Evolutionary conservation across 2,113 vertebrate species (phyloP), one percentile per base, ranked within the genome.

Genomic region (Cinclus mexicanus): DNA sequence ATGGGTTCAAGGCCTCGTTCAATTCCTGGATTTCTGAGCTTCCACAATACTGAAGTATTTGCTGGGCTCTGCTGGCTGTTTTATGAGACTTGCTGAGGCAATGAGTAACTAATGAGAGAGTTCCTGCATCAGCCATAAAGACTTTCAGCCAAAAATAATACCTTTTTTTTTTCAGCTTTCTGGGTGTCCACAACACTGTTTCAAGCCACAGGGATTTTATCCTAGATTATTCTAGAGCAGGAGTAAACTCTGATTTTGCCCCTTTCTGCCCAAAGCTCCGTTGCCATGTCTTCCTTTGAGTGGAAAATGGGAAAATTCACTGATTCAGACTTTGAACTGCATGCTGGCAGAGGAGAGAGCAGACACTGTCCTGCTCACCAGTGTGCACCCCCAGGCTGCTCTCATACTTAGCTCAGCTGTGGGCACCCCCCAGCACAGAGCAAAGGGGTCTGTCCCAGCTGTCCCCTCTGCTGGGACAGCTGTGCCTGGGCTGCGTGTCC

Each of bases 1-100:
- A 82, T 70, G 94, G 87, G 98, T 97, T 97, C 98, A 98, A 98
- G 98, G 98, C 95, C 97, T 96, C 11, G 23, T 94, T 95, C 93
- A 86, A 12, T 97, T 95, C 86, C 96, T 95, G 96, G 56, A 88
- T 97, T 92, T 96, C 95, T 95, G 77, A 92, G 93, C 88, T 97
- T 95, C 93, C 89, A 96, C 71, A 95, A 90, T 53, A 91, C 46
- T 50, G 88, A 95, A 93, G 64, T 74, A 74, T 83, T 95, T 94
- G 91, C 93, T 94, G 70, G 79, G 78, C 87, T 80, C 61, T 71
- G 60, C 61, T 92, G 70, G 8, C 31, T 89, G 63, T 84, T 98
- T 98, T 97, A 97, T 96, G 95, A 78, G 86, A 60, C 63, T 74
- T 76, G 47, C 56, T 8, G 53, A 81, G 97, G 68, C 97, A 95